phyloP scores from a whole-genome alignment of 1,140 invertebrate species.

The Brachionus plicatilis region DNA sequence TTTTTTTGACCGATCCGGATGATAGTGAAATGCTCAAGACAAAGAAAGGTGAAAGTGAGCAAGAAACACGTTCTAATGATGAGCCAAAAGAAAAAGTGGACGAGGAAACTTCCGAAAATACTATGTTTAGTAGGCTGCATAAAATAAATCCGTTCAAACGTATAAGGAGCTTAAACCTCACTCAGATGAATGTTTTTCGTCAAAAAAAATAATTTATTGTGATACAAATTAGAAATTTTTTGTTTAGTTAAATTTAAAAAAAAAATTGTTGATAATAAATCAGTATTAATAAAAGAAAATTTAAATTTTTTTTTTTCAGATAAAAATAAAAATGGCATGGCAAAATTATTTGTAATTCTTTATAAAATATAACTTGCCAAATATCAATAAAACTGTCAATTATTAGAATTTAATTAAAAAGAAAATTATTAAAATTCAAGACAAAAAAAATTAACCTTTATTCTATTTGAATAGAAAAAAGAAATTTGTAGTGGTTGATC shows the following conservation, averaged over 20 bases:
- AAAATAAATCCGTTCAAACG: neutral
- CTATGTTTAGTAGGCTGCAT: neutral
- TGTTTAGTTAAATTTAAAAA: neutral
- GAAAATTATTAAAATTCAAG: no score
- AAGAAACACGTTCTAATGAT: neutral
- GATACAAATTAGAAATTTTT: neutral
- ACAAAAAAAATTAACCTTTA: no score
- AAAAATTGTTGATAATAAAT: no score
- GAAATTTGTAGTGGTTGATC: no score
- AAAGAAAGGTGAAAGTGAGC: neutral
- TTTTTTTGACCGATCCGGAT: neutral
- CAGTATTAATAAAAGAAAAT: no score
- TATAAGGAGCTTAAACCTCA: neutral
- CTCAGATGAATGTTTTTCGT: neutral
- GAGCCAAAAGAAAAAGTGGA: neutral
- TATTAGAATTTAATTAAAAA: no score
- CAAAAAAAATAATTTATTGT: neutral
- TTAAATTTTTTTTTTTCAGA: no score
- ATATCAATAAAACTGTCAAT: no score
- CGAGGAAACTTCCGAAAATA: neutral
- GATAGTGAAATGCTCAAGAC: neutral
- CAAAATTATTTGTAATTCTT: no score
- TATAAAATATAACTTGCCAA: no score
- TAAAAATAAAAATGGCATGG: no score
- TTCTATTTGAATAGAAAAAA: no score